Evolutionary conservation across 2,797 vertebrate genomes (phyloP).

Genomic region (Sylvia borin): DNA sequence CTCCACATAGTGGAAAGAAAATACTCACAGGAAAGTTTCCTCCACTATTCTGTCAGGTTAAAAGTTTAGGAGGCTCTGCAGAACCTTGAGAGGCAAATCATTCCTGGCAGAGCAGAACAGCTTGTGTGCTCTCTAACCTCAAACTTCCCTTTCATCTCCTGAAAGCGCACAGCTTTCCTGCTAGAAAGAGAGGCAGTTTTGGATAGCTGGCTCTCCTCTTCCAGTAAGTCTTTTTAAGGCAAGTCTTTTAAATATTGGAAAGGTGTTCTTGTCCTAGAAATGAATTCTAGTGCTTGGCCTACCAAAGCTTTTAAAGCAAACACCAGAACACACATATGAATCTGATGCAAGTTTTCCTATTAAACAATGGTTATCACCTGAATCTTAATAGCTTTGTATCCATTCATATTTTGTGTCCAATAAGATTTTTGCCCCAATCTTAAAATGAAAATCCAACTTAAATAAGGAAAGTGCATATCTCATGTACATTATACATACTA

Average conservation of each 20-base stretch:
- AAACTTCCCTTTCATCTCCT: neutral
- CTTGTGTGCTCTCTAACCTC: neutral
- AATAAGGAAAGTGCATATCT: neutral
- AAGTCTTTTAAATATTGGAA: neutral
- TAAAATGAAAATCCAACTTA: neutral
- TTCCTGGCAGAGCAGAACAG: neutral
- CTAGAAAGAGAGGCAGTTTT: neutral
- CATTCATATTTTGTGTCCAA: neutral
- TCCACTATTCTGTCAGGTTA: neutral
- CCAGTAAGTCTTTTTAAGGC: neutral
- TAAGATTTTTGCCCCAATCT: neutral
- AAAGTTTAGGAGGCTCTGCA: neutral
- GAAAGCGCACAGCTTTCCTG: neutral
- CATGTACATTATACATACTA: neutral
- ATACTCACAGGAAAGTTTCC: neutral
- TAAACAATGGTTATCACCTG: neutral
- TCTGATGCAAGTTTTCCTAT: neutral
- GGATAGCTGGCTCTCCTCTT: neutral
- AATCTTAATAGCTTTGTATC: neutral
- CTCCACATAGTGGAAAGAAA: neutral
- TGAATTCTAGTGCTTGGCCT: neutral
- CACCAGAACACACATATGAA: neutral
- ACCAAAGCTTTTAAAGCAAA: neutral
- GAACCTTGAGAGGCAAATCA: neutral
- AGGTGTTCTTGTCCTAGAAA: neutral